Evolutionary conservation across 2,113 vertebrate genomes (phyloP), one percentile per base, ranked within the genome.

Genomic region (Corythornis madagascariensis): DNA sequence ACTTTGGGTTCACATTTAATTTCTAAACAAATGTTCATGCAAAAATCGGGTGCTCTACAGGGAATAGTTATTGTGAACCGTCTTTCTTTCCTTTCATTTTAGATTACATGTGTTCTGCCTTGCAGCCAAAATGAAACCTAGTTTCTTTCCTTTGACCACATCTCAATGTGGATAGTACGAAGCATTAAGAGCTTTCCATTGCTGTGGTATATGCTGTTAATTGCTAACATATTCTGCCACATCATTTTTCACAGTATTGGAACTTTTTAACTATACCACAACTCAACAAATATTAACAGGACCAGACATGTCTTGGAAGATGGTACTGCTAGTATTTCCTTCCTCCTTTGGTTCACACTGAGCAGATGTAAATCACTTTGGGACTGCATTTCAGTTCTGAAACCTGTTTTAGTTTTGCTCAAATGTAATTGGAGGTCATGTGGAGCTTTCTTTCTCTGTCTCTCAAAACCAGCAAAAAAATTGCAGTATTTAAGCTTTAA

Each of bases 51-150:
- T 90, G 43, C 48, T 88, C 76, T 61, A 59, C 10, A 35, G 70
- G 76, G 90, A 88, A 81, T 75, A 86, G 38, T 33, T 92, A 35
- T 89, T 88, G 63, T 74, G 79, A 91, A 64, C 43, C n/a, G 53
- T 69, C 50, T 93, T 89, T 55, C 73, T 81, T 74, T 88, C 81
- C 66, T n/a, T 80, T 96, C 80, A 90, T 79, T 94, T 94, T 77
- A 89, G 85, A 90, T 95, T 94, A 91, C 61, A 92, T 91, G 81
- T 93, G 88, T 95, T 97, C 95, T 95, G 85, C 95, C 94, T 96
- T 95, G 53, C 59, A 90, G 93, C 86, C 94, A 94, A 95, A 92
- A 96, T 67, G 82, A 97, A 97, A 96, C 57, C 85, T 85, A 75
- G 89, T 86, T 96, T 96, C 81, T 89, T 94, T 96, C 64, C 79